phyloP scores from a whole-genome alignment of 2,888 invertebrate species.

The Rhagonycha fulva region DNA sequence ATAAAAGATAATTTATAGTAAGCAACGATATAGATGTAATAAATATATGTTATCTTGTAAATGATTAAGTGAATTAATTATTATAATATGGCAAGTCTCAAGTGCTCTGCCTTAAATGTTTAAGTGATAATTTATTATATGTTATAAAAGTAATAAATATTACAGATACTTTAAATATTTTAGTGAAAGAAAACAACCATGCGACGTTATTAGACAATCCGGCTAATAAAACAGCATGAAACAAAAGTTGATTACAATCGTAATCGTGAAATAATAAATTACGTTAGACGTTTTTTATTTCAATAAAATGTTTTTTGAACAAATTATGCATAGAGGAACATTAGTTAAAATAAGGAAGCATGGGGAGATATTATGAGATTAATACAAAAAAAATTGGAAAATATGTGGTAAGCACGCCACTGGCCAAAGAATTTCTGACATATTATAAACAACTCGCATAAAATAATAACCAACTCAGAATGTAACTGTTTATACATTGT shows the following conservation, averaged over 20 bases:
- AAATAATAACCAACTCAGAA: constrained; percentile 36
- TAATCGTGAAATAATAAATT: neutral
- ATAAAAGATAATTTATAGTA: neutral
- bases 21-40: neutral
- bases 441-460: constrained; percentile 37
- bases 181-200: neutral
- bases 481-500: constrained; percentile 34
- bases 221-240: neutral
- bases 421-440: constrained; percentile 31
- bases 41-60: neutral
- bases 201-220: constrained; percentile 1
- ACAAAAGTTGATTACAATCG: neutral
- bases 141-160: constrained; percentile 2
- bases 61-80: neutral
- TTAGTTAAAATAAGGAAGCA: neutral
- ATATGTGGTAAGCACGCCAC: constrained; percentile 28
- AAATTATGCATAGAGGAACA: neutral
- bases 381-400: neutral
- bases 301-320: neutral
- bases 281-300: neutral
- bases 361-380: neutral
- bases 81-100: neutral
- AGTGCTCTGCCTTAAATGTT: neutral
- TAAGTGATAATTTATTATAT: constrained; percentile 1
- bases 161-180: neutral